Base-by-base conservation (phyloP, 1,140 invertebrate species). In the Euwallacea fornicatus region DNA sequence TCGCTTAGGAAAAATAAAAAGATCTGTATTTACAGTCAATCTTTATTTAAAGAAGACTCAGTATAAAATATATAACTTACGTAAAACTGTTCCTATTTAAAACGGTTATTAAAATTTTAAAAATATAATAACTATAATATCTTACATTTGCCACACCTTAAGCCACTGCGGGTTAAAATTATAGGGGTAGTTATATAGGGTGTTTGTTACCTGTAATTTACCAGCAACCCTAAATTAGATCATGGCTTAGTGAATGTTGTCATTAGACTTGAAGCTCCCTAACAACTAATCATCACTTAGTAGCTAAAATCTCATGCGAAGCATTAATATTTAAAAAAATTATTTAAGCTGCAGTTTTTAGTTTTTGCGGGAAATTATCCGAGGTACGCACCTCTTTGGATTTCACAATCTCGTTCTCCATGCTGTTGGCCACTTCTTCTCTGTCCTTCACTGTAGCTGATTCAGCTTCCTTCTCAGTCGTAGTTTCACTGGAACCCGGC, bases 401-500 rank as follows among this genome's bases (percentile, higher is more conserved):
- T 55, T 78, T 78, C 7, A 64, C n/a, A 43, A 79, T 78, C 73
- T 80, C 77, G 59, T 78, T 79, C 50, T 78, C 78, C 16, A 68
- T 47, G n/a, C 75, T 75, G 43, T 78, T 73, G 56, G 78, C 79
- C 2, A 78, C 41, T 7, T 73, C 66, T 74, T 80, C 79, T 47
- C 62, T 71, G 43, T 78, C 77, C 69, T 60, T 59, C 7, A 43
- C 10, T 46, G 72, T 56, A 43, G 73, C 65, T 10, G 42, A 53
- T 75, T 78, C 75, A 53, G 75, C 64, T 60, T 69, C 73, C 41
- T 63, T 62, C 43, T 76, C 74, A 13, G 76, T 75, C 1, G 79
- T 81, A 0, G 77, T 72, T 68, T 83, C 81, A 21, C 71, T 75
- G 54, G 74, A 77, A n/a, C 79, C 75, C 0, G 86, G 86, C 71